These are phyloP conservation scores for Chelon labrosus DNA, from an alignment of 2,797 vertebrate genomes.

Conservation along the genomic window DNA sequence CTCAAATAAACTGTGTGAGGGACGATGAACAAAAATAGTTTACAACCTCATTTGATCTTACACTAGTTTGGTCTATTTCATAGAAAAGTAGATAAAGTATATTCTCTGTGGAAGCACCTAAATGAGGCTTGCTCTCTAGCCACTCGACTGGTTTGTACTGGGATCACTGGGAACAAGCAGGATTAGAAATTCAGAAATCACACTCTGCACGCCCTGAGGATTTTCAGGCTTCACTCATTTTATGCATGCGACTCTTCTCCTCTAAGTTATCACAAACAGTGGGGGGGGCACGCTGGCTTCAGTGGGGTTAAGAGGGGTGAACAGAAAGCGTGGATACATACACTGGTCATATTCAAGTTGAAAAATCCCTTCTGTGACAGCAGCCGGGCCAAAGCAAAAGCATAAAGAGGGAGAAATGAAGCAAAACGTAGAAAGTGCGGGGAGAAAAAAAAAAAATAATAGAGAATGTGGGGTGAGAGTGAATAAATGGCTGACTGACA, in stretches of 20 bases:
- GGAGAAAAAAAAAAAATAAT: slow-evolving; percentile 35
- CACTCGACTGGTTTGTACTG: slow-evolving; percentile 28
- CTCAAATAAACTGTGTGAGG: not conserved
- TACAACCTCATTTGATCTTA: no score
- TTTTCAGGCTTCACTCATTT: slow-evolving; percentile 14
- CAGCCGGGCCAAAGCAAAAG: slow-evolving; percentile 56
- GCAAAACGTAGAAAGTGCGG: slow-evolving; percentile 39
- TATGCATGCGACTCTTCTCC: not conserved
- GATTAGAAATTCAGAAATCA: slow-evolving; percentile 30
- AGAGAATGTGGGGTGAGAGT: slow-evolving; percentile 13
- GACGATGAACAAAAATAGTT: no score
- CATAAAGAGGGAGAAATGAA: slow-evolving; percentile 39
- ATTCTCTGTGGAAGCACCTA: not conserved
- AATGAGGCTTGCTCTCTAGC: slow-evolving; percentile 6
- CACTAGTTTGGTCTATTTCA: not conserved
- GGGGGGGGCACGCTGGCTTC: slow-evolving; percentile 8
- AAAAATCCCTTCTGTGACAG: slow-evolving; percentile 84
- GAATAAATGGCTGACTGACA: slow-evolving; percentile 1
- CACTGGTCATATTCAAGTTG: slow-evolving; percentile 82
- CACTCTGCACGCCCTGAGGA: not conserved
- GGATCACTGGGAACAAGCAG: slow-evolving; percentile 45
- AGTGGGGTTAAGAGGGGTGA: slow-evolving; percentile 1
- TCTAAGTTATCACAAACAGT: not conserved
- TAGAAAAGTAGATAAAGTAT: not conserved
- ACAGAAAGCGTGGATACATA: slow-evolving; percentile 74